Evolutionary conservation across 2,888 invertebrate genomes (phyloP), one percentile per base, ranked within the genome.

Genomic region (Barypeithes pellucidus): DNA sequence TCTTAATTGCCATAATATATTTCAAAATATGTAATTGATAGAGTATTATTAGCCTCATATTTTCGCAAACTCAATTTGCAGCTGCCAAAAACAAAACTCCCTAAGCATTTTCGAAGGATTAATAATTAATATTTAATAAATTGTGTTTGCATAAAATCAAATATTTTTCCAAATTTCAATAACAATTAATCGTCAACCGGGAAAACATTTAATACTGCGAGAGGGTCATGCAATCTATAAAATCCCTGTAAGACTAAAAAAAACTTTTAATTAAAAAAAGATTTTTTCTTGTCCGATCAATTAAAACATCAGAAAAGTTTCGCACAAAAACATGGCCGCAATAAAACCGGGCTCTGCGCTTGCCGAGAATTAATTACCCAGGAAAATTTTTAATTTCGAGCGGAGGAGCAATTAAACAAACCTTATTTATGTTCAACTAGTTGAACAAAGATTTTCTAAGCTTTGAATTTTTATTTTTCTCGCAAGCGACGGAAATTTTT

Each of bases 371-470:
- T 69, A 63, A 70, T 70, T 70, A 70, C 70, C 57, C 47, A 20
- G 63, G 36, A 59, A 65, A 65, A 39, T 36, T 72, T 72, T 73
- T 63, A 73, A 73, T 67, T 67, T 73, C 54, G 43, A 62, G 59
- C 67, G 41, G 24, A 67, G 67, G 67, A 67, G 50, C 67, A 61
- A 73, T 73, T 73, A 73, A 62, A 73, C 72, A 73, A 73, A 52
- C 67, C 67, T 67, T 67, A 67, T 72, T 72, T 72, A 67, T 67
- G 62, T 62, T 67, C 67, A 29, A 65, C 65, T 65, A 59, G 63
- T 57, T 59, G 57, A 65, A 47, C 54, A 70, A 63, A 70, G 70
- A 63, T 65, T 65, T 39, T 61, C 47, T 59, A 36, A 70, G 63
- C 70, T 65, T 45, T n/a, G 59, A 65, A 43, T 65, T 70, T 70